Conservation (phyloP, 2,888 invertebrate species). For the Chironomus tentans region DNA sequence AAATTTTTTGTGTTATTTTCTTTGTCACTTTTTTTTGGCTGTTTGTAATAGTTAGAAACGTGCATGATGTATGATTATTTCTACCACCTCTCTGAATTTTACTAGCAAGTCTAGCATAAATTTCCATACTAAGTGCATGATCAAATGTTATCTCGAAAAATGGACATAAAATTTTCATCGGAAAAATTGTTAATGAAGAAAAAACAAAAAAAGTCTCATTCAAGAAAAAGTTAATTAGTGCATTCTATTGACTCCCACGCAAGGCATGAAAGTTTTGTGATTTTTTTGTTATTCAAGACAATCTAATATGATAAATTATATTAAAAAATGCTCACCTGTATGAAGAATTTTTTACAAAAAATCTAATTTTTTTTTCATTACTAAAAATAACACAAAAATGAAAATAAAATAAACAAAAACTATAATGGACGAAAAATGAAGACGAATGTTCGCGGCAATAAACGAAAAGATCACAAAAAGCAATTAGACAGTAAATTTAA, state of each 20-base stretch:
- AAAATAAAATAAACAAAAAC: slow-evolving; percentile 2
- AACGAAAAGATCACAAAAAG: background rate
- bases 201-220: background rate
- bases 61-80: background rate
- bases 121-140: background rate
- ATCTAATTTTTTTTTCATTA: slow-evolving; percentile 5
- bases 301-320: background rate
- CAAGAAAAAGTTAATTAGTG: background rate
- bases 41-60: background rate
- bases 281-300: background rate
- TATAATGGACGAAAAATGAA: background rate
- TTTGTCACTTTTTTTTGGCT: no score
- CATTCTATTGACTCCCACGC: background rate
- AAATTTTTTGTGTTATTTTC: background rate
- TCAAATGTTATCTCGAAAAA: background rate
- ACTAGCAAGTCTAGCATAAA: no score
- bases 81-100: background rate
- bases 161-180: background rate
- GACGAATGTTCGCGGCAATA: slow-evolving; percentile 9
- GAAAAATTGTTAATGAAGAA: slow-evolving; percentile 26
- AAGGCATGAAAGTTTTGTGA: background rate
- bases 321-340: slow-evolving; percentile 23
- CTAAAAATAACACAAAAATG: slow-evolving; percentile 20
- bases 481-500: background rate
- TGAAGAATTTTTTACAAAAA: background rate